phyloP scores from a whole-genome alignment of 23 tunicate species.

The Clavelina lepadiformis region DNA sequence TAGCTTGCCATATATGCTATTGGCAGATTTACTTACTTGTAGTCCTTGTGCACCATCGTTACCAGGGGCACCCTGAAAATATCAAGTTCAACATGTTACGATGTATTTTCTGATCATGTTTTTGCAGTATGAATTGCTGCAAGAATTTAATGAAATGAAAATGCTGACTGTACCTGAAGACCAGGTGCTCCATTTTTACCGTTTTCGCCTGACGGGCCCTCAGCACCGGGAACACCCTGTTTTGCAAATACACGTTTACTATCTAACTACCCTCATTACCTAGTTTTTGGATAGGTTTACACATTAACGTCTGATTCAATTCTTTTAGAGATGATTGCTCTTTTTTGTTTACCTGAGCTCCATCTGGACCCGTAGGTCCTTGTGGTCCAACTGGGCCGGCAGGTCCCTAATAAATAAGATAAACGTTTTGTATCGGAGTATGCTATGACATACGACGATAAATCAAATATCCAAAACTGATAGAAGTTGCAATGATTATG shows the following conservation, averaged over 20 bases:
- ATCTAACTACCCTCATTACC: too few relatives aligned
- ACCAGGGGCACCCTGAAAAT: slow-evolving; percentile 9
- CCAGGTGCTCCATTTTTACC: slow-evolving; percentile 9
- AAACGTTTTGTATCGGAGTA: not conserved
- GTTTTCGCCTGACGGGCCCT: not conserved
- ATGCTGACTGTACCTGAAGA: slow-evolving; percentile 4
- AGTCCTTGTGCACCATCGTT: not conserved
- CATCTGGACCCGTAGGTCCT: slow-evolving; percentile 12
- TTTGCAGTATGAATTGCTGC: too few relatives aligned
- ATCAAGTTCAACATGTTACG: not conserved
- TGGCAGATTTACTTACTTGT: not conserved
- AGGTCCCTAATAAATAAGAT: slow-evolving; percentile 25
- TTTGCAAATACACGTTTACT: too few relatives aligned
- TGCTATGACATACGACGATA: too few relatives aligned
- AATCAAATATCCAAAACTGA: too few relatives aligned
- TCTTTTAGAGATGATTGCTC: too few relatives aligned
- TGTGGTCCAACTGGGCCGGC: slow-evolving; percentile 33
- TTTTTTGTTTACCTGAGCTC: slow-evolving; percentile 8
- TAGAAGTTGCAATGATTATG: not conserved
- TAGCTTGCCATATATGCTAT: not conserved
- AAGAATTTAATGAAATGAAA: too few relatives aligned
- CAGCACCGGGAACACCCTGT: not conserved
- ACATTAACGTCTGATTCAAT: too few relatives aligned
- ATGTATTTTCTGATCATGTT: too few relatives aligned
- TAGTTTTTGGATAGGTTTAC: too few relatives aligned